A percentile compares a stretch with the other conserved stretches of the same genome.
Evolutionary conservation across 1,140 invertebrate genomes (phyloP).

Genomic region (Leptopilina clavipes): DNA sequence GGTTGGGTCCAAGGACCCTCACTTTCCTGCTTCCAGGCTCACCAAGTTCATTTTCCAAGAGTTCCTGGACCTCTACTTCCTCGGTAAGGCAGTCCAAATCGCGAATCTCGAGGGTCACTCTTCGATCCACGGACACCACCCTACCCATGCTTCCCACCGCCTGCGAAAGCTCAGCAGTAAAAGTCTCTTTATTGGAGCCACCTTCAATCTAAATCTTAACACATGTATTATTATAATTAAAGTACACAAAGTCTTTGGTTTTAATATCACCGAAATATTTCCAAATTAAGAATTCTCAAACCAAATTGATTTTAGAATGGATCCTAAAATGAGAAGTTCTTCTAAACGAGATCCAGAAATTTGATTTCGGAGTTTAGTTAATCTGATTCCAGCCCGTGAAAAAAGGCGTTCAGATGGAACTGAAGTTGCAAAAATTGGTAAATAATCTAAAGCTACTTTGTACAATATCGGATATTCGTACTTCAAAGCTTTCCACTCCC

Average conservation of each 20-base stretch:
- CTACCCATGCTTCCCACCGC: too few species aligned
- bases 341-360: not conserved
- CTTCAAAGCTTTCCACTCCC: slow-evolving; percentile 49
- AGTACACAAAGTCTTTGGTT: not conserved
- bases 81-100: too few species aligned
- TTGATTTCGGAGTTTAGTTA: not conserved
- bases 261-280: not conserved
- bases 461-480: slow-evolving; percentile 51
- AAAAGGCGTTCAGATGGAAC: slow-evolving; percentile 55
- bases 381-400: not conserved
- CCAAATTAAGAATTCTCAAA: not conserved
- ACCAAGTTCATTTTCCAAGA: too few species aligned
- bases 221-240: too few species aligned
- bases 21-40: too few species aligned
- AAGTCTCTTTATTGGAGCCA: too few species aligned
- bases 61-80: too few species aligned
- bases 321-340: not conserved
- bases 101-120: too few species aligned
- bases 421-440: slow-evolving; percentile 54
- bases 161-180: too few species aligned
- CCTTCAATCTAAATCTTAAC: too few species aligned
- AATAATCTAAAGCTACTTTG: slow-evolving; percentile 45
- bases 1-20: too few species aligned
- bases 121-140: too few species aligned
- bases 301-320: not conserved